These are phyloP conservation scores for Drosophila greeni DNA, from an alignment of 2,888 invertebrate species.

Conservation along the genomic window DNA sequence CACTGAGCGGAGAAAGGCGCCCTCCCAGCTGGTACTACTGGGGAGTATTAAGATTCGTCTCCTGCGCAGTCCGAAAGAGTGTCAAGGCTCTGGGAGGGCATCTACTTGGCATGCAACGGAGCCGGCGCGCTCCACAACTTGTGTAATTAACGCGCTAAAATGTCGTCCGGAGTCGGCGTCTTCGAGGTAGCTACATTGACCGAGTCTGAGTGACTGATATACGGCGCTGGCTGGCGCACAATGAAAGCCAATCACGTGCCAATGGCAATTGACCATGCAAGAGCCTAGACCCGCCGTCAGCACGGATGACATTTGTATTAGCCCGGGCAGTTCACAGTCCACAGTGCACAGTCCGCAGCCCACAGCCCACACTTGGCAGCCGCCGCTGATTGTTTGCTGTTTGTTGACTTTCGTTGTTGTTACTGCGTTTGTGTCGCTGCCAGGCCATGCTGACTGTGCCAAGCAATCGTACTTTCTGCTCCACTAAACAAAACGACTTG, in stretches of 20 bases:
- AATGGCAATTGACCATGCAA: slow-evolving; percentile 56
- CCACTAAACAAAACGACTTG: slow-evolving; percentile 56
- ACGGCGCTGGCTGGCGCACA: slow-evolving; percentile 30
- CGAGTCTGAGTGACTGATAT: slow-evolving; percentile 48
- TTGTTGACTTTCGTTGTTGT: slow-evolving; percentile 8
- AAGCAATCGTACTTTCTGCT: slow-evolving; percentile 59
- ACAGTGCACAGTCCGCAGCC: neutral
- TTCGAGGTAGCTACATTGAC: slow-evolving; percentile 37
- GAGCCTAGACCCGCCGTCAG: slow-evolving; percentile 40
- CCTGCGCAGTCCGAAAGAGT: slow-evolving; percentile 32
- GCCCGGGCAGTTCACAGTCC: slow-evolving; percentile 27
- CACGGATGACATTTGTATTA: slow-evolving; percentile 64
- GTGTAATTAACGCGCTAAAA: slow-evolving; percentile 55
- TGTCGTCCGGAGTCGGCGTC: slow-evolving; percentile 17
- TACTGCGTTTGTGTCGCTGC: slow-evolving; percentile 22
- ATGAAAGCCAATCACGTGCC: slow-evolving; percentile 71
- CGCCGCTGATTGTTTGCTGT: slow-evolving; percentile 19
- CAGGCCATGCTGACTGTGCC: slow-evolving; percentile 14
- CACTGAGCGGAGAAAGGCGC: slow-evolving; percentile 4
- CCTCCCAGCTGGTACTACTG: too few relatives aligned
- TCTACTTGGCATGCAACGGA: slow-evolving; percentile 53
- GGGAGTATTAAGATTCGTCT: neutral
- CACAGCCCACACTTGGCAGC: slow-evolving; percentile 41
- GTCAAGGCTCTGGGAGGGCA: slow-evolving; percentile 58
- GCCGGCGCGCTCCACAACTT: slow-evolving; percentile 46